These are phyloP conservation scores for Papilio gigon DNA, from an alignment of 2,888 invertebrate genomes.

Conservation along the genomic window DNA sequence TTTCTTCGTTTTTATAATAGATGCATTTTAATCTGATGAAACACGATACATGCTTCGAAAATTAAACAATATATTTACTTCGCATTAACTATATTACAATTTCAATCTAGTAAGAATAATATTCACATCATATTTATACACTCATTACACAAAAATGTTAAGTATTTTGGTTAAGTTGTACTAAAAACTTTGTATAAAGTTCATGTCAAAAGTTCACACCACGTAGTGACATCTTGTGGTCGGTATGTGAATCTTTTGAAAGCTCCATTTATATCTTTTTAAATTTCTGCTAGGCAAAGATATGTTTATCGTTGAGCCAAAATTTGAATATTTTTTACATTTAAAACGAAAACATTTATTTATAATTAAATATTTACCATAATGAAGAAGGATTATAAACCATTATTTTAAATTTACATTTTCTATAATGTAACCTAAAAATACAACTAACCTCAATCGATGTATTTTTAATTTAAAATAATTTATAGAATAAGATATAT, in stretches of 20 bases:
- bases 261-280: slow-evolving; percentile 69
- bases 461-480: too few species aligned
- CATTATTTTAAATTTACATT: too few species aligned
- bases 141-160: slow-evolving; percentile 74
- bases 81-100: slow-evolving; percentile 17
- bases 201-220: slow-evolving; percentile 81
- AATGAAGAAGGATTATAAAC: too few species aligned
- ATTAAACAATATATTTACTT: slow-evolving; percentile 22
- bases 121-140: slow-evolving; percentile 70
- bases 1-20: slow-evolving; percentile 52
- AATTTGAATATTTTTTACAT: neutral
- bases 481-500: neutral
- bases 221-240: slow-evolving; percentile 67
- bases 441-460: too few species aligned
- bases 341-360: neutral
- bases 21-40: slow-evolving; percentile 45
- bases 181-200: slow-evolving; percentile 77
- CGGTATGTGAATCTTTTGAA: slow-evolving; percentile 65
- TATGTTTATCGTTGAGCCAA: slow-evolving; percentile 44
- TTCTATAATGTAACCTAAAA: too few species aligned
- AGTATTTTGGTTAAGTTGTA: slow-evolving; percentile 78
- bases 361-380: too few species aligned
- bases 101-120: slow-evolving; percentile 50
- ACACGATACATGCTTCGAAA: slow-evolving; percentile 47
- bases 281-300: slow-evolving; percentile 46